Evolutionary conservation across 2,888 invertebrate genomes (phyloP).

Genomic region (Venustoraphidia nigricollis): DNA sequence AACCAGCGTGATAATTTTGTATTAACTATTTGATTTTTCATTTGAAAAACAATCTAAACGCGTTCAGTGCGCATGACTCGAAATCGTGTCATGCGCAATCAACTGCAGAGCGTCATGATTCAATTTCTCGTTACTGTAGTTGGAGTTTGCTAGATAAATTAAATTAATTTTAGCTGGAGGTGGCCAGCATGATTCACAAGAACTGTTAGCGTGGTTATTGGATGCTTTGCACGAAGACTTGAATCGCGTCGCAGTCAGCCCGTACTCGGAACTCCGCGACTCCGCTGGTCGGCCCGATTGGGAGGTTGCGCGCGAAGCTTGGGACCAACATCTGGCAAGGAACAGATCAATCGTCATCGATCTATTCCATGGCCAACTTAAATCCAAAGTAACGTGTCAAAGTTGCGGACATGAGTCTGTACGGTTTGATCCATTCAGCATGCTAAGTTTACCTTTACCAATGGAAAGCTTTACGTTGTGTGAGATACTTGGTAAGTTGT

Average conservation of each 20-base stretch:
- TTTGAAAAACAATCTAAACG: too few species aligned
- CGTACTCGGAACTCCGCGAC: slow-evolving; percentile 58
- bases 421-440: slow-evolving; percentile 84
- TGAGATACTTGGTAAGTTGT: slow-evolving; percentile 50
- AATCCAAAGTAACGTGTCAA: slow-evolving; percentile 72
- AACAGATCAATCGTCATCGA: slow-evolving; percentile 82
- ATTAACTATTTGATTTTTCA: too few species aligned
- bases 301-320: slow-evolving; percentile 55
- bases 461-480: slow-evolving; percentile 73
- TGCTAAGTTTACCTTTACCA: slow-evolving; percentile 76
- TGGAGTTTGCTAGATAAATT: too few species aligned
- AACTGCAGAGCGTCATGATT: too few species aligned
- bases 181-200: slow-evolving; percentile 87
- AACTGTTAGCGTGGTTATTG: slow-evolving; percentile 78
- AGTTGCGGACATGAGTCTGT: slow-evolving; percentile 73
- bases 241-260: slow-evolving; percentile 50
- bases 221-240: slow-evolving; percentile 88
- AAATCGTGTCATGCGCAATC: too few species aligned
- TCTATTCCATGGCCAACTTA: slow-evolving; percentile 82
- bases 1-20: too few species aligned
- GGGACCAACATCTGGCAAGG: slow-evolving; percentile 66
- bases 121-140: too few species aligned
- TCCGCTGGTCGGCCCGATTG: slow-evolving; percentile 65
- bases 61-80: too few species aligned
- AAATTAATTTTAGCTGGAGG: slow-evolving; percentile 42